Evolutionary conservation across 2,797 vertebrate genomes (phyloP).

Genomic region (Hylomyscus alleni): DNA sequence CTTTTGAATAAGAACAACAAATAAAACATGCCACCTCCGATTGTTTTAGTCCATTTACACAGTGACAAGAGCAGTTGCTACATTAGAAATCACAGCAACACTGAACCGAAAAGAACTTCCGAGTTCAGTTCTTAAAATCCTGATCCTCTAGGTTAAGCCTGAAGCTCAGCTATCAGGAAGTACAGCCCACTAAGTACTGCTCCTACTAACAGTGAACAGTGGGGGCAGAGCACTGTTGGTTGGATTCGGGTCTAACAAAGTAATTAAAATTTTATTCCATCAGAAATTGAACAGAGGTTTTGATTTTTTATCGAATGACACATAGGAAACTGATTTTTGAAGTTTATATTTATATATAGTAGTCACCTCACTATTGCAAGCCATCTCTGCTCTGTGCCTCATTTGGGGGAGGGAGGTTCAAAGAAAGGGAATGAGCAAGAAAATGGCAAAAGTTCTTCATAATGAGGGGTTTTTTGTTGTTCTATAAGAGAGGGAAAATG

Average conservation of each 20-base stretch:
- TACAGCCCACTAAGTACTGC: not conserved
- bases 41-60: not conserved
- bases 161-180: slow-evolving; percentile 34
- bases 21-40: not conserved
- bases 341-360: slow-evolving; percentile 45
- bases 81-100: slow-evolving; percentile 50
- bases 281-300: not conserved
- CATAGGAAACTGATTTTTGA: slow-evolving; percentile 46
- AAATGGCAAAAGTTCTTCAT: not conserved
- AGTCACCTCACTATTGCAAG: not conserved
- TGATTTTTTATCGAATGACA: slow-evolving; percentile 9
- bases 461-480: not conserved
- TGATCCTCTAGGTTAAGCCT: slow-evolving; percentile 30
- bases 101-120: not conserved
- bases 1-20: not conserved
- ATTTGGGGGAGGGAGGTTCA: not conserved
- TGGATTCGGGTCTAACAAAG: slow-evolving; percentile 1
- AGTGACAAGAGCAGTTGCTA: not conserved
- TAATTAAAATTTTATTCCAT: slow-evolving; percentile 29
- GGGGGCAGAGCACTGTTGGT: not conserved
- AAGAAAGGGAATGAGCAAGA: not conserved
- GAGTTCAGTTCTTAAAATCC: not conserved
- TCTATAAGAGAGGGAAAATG: not conserved
- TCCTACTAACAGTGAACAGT: not conserved
- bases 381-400: not conserved